phyloP scores from a whole-genome alignment of 2,888 invertebrate species.

The Aphidius colemani region DNA sequence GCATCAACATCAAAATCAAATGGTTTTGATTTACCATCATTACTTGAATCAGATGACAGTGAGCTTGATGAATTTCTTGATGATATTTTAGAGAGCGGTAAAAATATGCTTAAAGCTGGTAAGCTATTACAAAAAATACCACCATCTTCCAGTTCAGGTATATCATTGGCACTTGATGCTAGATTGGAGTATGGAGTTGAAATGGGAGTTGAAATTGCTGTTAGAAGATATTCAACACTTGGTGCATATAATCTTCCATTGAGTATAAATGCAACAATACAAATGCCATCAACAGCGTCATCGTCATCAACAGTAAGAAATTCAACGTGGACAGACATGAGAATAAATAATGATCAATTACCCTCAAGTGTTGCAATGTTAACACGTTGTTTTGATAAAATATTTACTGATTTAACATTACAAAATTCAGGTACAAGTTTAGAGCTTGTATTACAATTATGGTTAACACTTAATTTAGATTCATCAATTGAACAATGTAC shows the following conservation, averaged over 20 bases:
- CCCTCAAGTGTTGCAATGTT: conserved; percentile 65
- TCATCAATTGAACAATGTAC: conserved; percentile 58
- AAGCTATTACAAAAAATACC: conserved; percentile 55
- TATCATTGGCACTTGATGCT: conserved; percentile 75
- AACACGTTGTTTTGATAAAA: conserved; percentile 70
- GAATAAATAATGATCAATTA: conserved; percentile 45
- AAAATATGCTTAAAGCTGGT: conserved; percentile 65
- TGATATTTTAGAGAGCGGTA: conserved; percentile 68
- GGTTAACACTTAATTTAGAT: conserved; percentile 81
- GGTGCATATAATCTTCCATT: conserved; percentile 68
- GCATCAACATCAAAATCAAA: conserved; percentile 57
- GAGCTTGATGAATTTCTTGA: conserved; percentile 80
- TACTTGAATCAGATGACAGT: conserved; percentile 81
- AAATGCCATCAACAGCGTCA: conserved; percentile 44
- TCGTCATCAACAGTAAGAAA: conserved; percentile 34
- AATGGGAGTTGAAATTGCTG: conserved; percentile 74
- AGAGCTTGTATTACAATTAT: conserved; percentile 83
- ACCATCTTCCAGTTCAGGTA: conserved; percentile 53
- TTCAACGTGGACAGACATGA: conserved; percentile 40
- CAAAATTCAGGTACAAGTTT: conserved; percentile 75
- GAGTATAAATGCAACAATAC: conserved; percentile 62
- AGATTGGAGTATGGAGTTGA: conserved; percentile 82
- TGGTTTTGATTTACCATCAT: conserved; percentile 66
- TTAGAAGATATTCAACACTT: conserved; percentile 72
- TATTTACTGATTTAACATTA: conserved; percentile 70